These are phyloP conservation scores for Spicauda simplicius DNA, from an alignment of 2,888 invertebrate species.

Conservation along the genomic window DNA sequence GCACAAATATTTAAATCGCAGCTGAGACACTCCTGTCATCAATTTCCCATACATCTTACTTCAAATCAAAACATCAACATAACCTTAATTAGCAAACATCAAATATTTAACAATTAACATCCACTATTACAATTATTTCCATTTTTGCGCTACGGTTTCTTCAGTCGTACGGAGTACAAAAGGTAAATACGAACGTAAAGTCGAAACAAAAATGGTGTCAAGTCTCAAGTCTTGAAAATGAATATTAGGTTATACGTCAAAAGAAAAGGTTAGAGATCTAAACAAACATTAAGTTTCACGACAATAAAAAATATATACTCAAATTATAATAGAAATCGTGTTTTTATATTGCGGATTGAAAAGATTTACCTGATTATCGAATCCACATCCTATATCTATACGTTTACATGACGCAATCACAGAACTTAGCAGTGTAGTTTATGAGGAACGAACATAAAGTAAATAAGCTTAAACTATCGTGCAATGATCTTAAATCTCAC, in stretches of 20 bases:
- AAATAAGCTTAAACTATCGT: constrained; percentile 10
- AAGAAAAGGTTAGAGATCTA: constrained; percentile 67
- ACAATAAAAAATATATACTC: constrained; percentile 8
- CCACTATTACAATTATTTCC: constrained; percentile 2
- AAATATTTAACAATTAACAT: constrained; percentile 12
- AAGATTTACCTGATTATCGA: constrained; percentile 49
- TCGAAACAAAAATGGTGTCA: constrained; percentile 80
- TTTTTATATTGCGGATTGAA: constrained; percentile 39
- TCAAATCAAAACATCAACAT: constrained; percentile 83
- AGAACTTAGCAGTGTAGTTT: constrained; percentile 66
- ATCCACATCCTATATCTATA: constrained; percentile 61
- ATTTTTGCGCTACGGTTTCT: neutral
- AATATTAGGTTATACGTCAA: constrained; percentile 76
- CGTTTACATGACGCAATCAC: constrained; percentile 82
- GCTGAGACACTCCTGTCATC: constrained; percentile 28
- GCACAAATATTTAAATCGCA: neutral
- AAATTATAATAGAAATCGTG: constrained; percentile 8
- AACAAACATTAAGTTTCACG: constrained; percentile 41
- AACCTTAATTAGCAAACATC: constrained; percentile 64
- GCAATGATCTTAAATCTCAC: constrained; percentile 8
- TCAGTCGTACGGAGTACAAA: constrained; percentile 25
- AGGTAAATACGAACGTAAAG: constrained; percentile 55
- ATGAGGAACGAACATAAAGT: constrained; percentile 39
- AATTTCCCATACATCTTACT: constrained; percentile 48
- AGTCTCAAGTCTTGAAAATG: constrained; percentile 50